A percentile compares a stretch with the other conserved stretches of the same genome.
Evolutionary conservation across 2,797 vertebrate genomes (phyloP).

Genomic region (Lithobates sylvaticus): DNA sequence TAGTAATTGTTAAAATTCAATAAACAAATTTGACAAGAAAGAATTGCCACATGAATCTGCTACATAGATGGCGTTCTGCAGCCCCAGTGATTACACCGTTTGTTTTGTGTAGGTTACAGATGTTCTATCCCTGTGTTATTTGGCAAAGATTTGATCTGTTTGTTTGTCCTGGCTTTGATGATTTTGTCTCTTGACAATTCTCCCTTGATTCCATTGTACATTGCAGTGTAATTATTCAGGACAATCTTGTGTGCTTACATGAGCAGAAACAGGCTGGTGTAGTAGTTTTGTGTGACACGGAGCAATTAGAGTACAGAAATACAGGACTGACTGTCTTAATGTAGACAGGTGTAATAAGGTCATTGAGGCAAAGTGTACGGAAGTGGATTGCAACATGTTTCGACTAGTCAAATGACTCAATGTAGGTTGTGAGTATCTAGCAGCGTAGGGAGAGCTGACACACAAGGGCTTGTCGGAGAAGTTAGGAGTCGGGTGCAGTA

Average conservation of each 20-base stretch:
- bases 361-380: slow-evolving; percentile 20
- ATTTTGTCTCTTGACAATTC: background rate
- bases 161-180: background rate
- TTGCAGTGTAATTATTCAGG: slow-evolving; percentile 11
- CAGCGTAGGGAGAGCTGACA: background rate
- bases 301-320: background rate
- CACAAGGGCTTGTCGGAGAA: background rate
- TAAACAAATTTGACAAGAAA: no score
- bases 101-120: background rate
- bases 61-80: background rate
- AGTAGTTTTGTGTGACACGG: background rate
- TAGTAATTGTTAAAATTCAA: no score
- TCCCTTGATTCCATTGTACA: background rate
- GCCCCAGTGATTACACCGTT: background rate
- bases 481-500: no score
- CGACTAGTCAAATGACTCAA: background rate
- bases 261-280: background rate
- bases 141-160: background rate
- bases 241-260: background rate
- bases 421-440: background rate
- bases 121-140: no score
- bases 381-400: slow-evolving; percentile 16
- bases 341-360: slow-evolving; percentile 8
- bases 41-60: background rate
- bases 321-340: background rate